Base-by-base conservation (phyloP, 1,140 invertebrate species). In the Pantala flavescens region DNA sequence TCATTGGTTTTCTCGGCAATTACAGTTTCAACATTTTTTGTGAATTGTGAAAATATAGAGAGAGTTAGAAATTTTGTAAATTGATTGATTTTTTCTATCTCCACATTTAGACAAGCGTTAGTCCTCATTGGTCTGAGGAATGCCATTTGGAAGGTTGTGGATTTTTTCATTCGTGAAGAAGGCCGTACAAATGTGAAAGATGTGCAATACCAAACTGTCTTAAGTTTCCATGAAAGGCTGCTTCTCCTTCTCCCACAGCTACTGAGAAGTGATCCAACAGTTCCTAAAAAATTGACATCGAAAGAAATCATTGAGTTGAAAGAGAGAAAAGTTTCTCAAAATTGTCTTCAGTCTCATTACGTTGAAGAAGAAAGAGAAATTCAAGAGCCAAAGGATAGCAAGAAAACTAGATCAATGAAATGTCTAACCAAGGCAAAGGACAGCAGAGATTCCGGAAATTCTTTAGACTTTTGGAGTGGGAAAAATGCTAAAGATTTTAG, bases 161-260 rank as follows among this genome's bases (percentile, higher is more conserved):
- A 85, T 7, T 87, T 85, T 77, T 83, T 84, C 77, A 82, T 87
- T 23, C 80, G 85, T 71, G 83, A 84, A 24, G 79, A 85, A 77
- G 76, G 80, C 12, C 49, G 49, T 5, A 63, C 12, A 5, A 72
- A 24, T 42, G 28, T 21, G 24, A n/a, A 24, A 72, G 24, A 24
- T 24, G 24, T 16, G 23, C 24, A 42, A 16, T 72, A 72, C 24
- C 23, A 16, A 28, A 72, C 42, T 14, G 28, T 72, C 7, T n/a
- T 16, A 12, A 21, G 71, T 28, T 72, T 72, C 24, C 71, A 28
- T 28, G 24, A 72, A 5, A n/a, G 42, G 19, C 24, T 72, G 2
- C 71, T 72, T 24, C 71, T 21, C 7, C 24, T 72, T 28, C 28
- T 72, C 11, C 42, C 71, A 72, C 3, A 28, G 14, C 19, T 72